Conservation (phyloP, 1,140 invertebrate species). For the Cydia fagiglandana region DNA sequence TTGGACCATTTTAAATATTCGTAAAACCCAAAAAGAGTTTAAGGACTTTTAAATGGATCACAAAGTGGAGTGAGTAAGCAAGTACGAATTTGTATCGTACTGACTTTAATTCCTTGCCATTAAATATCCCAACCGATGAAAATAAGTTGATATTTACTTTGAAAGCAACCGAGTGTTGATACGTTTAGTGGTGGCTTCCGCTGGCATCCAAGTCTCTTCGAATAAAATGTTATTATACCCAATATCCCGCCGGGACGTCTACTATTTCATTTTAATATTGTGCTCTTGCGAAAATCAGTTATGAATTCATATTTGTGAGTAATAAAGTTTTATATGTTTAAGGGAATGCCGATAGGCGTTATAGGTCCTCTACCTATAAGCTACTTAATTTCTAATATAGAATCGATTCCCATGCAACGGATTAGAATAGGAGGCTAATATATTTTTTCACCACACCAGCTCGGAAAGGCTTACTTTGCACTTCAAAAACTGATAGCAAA, state of each 20-base stretch:
- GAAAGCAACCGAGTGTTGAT: slow-evolving; percentile 65
- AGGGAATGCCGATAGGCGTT: background rate
- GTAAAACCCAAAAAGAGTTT: background rate
- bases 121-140: slow-evolving; percentile 61
- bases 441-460: no score
- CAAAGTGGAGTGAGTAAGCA: slow-evolving; percentile 1
- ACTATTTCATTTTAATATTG: slow-evolving; percentile 31
- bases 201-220: slow-evolving; percentile 49
- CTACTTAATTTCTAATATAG: no score
- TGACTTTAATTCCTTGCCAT: slow-evolving; percentile 57
- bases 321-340: slow-evolving; percentile 6
- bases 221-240: slow-evolving; percentile 31
- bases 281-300: slow-evolving; percentile 6
- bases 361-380: background rate
- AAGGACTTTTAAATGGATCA: background rate
- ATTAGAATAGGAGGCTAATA: no score
- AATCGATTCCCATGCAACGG: no score
- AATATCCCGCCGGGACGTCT: slow-evolving; percentile 12
- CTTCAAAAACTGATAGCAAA: no score
- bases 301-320: background rate
- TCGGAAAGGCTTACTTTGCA: no score
- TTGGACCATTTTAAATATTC: no score
- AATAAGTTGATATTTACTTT: slow-evolving; percentile 67
- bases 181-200: slow-evolving; percentile 67
- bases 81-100: slow-evolving; percentile 29